Conservation (phyloP, 2,888 invertebrate species). For the Dasypolia templi region DNA sequence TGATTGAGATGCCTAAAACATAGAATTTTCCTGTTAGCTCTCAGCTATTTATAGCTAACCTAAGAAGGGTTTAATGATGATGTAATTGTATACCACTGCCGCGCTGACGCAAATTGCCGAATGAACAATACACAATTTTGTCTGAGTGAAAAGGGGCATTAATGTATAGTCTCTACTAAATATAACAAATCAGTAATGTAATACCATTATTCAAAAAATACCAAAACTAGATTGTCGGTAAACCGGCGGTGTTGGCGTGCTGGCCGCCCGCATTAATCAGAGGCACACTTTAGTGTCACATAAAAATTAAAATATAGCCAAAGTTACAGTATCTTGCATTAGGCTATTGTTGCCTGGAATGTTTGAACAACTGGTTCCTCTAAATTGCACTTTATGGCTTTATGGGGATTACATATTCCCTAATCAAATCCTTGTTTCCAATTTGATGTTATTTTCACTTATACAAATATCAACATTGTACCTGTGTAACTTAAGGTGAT, state of each 20-base stretch:
- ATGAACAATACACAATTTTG: not conserved
- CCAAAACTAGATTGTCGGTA: slow-evolving; percentile 34
- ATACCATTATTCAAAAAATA: slow-evolving; percentile 23
- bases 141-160: not conserved
- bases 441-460: not conserved
- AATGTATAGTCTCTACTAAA: not conserved
- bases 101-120: too few relatives aligned
- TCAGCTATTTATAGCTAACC: not conserved
- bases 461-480: not conserved
- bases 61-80: not conserved
- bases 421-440: not conserved
- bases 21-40: slow-evolving; percentile 4
- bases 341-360: slow-evolving; percentile 30
- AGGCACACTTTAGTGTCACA: slow-evolving; percentile 77
- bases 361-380: not conserved
- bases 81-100: not conserved
- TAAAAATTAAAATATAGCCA: slow-evolving; percentile 80
- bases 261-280: slow-evolving; percentile 68
- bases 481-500: not conserved
- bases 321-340: slow-evolving; percentile 74
- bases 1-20: not conserved
- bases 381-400: not conserved
- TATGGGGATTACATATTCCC: too few relatives aligned
- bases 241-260: slow-evolving; percentile 27
- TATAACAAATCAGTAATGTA: slow-evolving; percentile 27